Percentiles rank a stretch among this genome's conserved stretches.
These are phyloP conservation scores for Eulemur coronatus DNA, from an alignment of 2,797 vertebrate genomes.

Conservation along the genomic window DNA sequence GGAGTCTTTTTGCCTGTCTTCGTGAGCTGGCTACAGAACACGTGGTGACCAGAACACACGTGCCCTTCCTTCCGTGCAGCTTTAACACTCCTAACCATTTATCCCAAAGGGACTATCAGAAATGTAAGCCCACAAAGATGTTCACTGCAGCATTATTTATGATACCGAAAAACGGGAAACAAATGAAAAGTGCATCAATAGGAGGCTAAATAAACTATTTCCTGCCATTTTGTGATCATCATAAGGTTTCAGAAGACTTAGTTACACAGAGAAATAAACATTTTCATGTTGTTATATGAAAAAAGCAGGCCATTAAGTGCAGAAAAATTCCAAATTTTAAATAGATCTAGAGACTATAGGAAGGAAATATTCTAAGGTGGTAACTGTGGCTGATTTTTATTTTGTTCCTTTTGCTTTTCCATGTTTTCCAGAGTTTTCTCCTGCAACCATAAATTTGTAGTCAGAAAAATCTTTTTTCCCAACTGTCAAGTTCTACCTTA, in stretches of 20 bases:
- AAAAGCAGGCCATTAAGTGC: not conserved
- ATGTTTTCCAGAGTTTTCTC: not conserved
- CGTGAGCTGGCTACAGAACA: not conserved
- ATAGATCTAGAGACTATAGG: not conserved
- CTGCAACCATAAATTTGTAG: not conserved
- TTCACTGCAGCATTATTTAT: not conserved
- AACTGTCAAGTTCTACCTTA: not conserved
- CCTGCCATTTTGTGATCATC: not conserved
- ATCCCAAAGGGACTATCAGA: not conserved
- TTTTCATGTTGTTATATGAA: not conserved
- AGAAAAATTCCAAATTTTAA: not conserved
- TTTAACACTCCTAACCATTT: not conserved
- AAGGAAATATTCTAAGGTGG: not conserved
- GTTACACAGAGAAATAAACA: not conserved
- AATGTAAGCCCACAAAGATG: not conserved
- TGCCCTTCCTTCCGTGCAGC: not conserved
- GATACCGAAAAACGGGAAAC: not conserved
- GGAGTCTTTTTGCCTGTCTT: not conserved
- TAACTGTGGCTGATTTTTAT: not conserved
- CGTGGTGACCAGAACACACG: not conserved
- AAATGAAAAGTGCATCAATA: not conserved
- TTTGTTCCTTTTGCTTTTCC: not conserved
- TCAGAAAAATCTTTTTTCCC: not conserved
- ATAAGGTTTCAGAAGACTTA: not conserved
- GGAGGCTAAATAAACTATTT: not conserved